Evolutionary conservation across 1,140 invertebrate genomes (phyloP).

Genomic region (Drosophila asahinai): DNA sequence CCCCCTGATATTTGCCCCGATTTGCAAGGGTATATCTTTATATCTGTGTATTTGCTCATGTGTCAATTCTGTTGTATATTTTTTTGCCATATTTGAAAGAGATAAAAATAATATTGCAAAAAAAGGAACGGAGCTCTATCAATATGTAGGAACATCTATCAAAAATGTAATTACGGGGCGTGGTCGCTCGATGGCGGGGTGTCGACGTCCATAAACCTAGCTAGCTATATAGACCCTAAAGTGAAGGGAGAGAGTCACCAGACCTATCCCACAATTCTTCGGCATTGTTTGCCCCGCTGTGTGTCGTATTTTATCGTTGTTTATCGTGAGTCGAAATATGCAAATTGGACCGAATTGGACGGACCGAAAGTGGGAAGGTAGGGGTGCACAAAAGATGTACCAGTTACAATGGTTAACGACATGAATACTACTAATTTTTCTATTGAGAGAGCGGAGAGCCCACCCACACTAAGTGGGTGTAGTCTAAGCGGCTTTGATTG

Average conservation of each 20-base stretch:
- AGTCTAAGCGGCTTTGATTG: constrained; percentile 19
- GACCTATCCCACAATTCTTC: constrained; percentile 11
- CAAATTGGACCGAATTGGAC: constrained; percentile 32
- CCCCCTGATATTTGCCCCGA: neutral
- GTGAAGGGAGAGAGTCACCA: neutral
- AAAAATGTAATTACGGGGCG: constrained; percentile 32
- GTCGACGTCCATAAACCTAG: constrained; percentile 3
- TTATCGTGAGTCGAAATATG: constrained; percentile 54
- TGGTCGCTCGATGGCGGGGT: constrained; percentile 2
- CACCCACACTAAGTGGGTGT: constrained; percentile 14
- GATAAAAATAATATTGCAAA: constrained; percentile 9
- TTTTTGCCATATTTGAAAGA: constrained; percentile 1
- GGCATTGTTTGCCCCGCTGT: constrained; percentile 10
- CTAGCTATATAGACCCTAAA: neutral
- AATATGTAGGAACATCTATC: constrained; percentile 35
- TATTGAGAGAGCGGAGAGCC: constrained; percentile 48
- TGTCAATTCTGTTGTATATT: constrained; percentile 5
- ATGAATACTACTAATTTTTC: constrained; percentile 76
- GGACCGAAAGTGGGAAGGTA: too few species aligned
- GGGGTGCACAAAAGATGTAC: constrained; percentile 55
- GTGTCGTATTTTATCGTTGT: constrained; percentile 36
- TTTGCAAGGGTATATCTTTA: neutral
- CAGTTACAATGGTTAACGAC: constrained; percentile 82
- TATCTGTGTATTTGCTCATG: constrained; percentile 19
- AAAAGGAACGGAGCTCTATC: neutral